phyloP scores from a whole-genome alignment of 2,888 invertebrate genomes.

The Mechanitis mazaeus region DNA sequence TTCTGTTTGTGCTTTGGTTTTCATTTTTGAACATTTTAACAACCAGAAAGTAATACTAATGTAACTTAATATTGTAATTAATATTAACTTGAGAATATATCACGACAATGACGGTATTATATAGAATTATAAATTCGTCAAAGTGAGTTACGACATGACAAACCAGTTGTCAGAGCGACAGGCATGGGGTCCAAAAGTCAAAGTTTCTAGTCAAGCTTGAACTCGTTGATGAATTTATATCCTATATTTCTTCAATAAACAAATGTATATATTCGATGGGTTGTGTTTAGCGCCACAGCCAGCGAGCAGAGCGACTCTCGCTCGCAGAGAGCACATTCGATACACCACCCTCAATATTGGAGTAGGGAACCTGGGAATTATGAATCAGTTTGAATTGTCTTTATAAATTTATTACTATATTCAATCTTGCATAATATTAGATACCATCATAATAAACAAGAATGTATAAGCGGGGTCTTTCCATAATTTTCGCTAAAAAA shows the following conservation, averaged over 20 bases:
- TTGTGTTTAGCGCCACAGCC: conserved; percentile 44
- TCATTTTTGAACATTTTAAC: too few species aligned
- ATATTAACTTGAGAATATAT: too few species aligned
- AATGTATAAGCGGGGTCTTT: too few species aligned
- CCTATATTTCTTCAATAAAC: background rate
- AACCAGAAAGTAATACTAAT: too few species aligned
- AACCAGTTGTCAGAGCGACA: too few species aligned
- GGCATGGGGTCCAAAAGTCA: too few species aligned
- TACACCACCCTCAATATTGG: conserved; percentile 47
- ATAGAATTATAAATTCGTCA: too few species aligned
- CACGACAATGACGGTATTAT: too few species aligned
- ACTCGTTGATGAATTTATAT: background rate
- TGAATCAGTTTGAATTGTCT: background rate
- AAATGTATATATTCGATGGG: conserved; percentile 4
- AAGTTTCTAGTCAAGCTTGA: background rate
- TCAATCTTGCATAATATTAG: background rate
- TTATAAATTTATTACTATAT: background rate
- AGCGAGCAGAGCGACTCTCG: conserved; percentile 47
- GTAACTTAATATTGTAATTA: too few species aligned
- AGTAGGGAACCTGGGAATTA: conserved; percentile 44
- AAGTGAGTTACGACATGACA: too few species aligned
- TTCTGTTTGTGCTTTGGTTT: too few species aligned
- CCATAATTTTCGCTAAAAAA: too few species aligned
- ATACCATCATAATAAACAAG: background rate
- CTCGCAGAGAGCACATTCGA: conserved; percentile 57